Percentiles rank a stretch among this genome's conserved stretches.
phyloP scores from a whole-genome alignment of 2,797 vertebrate species.

The Poeciliopsis turneri region DNA sequence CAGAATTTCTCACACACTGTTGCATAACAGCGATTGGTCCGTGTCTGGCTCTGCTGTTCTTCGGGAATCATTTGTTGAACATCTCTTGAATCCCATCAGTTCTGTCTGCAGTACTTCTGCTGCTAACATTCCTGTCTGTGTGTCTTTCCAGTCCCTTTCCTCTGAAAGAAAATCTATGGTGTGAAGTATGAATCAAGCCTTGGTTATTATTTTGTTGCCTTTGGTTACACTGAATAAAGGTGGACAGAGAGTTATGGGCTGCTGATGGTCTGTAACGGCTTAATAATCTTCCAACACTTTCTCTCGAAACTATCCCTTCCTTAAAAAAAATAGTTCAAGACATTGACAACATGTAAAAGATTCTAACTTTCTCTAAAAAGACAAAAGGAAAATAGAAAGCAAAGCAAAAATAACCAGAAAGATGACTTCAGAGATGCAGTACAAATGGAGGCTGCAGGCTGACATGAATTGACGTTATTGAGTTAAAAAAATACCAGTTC shows the following conservation, averaged over 20 bases:
- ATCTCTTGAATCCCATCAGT: conserved; percentile 83
- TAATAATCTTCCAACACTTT: neutral
- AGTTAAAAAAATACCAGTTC: too few relatives aligned
- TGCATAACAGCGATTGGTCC: neutral
- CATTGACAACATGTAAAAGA: neutral
- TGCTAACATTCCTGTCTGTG: conserved; percentile 3
- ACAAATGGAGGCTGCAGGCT: neutral
- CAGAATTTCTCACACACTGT: neutral
- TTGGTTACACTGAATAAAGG: neutral
- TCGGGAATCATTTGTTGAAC: conserved; percentile 75
- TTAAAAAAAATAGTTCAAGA: neutral
- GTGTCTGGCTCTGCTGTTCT: neutral
- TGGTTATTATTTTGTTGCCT: neutral
- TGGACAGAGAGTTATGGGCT: neutral
- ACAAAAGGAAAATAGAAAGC: neutral
- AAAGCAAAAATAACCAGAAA: neutral
- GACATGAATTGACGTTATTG: neutral
- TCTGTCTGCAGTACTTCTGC: conserved; percentile 69
- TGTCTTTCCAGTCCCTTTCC: neutral
- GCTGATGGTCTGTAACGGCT: neutral
- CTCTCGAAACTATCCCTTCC: neutral
- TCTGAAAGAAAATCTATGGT: neutral
- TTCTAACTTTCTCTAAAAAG: neutral
- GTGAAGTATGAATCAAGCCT: too few relatives aligned
- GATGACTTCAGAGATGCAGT: neutral